phyloP scores from a whole-genome alignment of 2,113 vertebrate genomes.

The Lepus timidus region DNA sequence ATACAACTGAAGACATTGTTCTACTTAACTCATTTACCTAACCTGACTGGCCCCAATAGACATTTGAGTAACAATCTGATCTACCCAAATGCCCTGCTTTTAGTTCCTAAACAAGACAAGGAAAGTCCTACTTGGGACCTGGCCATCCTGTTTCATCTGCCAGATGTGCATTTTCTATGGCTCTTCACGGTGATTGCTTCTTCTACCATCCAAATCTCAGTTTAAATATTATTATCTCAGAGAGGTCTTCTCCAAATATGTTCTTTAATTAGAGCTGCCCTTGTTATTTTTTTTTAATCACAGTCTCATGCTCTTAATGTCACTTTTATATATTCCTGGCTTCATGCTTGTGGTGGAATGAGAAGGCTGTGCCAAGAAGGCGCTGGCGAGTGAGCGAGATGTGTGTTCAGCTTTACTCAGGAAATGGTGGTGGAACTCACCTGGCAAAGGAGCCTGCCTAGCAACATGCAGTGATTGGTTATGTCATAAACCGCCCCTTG shows the following conservation, averaged over 20 bases:
- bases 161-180: conserved; percentile 25
- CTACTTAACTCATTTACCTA: conserved; percentile 44
- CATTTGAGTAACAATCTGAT: not conserved
- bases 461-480: too few species aligned
- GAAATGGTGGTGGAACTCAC: too few species aligned
- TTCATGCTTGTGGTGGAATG: not conserved
- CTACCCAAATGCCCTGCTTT: not conserved
- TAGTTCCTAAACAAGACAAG: not conserved
- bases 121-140: not conserved
- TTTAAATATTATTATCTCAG: conserved; percentile 63
- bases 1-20: not conserved
- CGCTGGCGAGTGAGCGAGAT: too few species aligned
- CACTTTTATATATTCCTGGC: not conserved
- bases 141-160: not conserved
- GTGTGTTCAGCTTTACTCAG: too few species aligned
- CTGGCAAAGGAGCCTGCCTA: too few species aligned
- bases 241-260: conserved; percentile 44
- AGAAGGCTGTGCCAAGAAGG: too few species aligned
- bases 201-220: conserved; percentile 56
- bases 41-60: not conserved
- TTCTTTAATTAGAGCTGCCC: conserved; percentile 37
- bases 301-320: not conserved
- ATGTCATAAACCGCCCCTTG: too few species aligned
- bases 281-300: conserved; percentile 26
- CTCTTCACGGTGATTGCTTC: conserved; percentile 14